Evolutionary conservation across 1,140 invertebrate genomes (phyloP), one percentile per base, ranked within the genome.

Genomic region (Rhyacophila brunnea): DNA sequence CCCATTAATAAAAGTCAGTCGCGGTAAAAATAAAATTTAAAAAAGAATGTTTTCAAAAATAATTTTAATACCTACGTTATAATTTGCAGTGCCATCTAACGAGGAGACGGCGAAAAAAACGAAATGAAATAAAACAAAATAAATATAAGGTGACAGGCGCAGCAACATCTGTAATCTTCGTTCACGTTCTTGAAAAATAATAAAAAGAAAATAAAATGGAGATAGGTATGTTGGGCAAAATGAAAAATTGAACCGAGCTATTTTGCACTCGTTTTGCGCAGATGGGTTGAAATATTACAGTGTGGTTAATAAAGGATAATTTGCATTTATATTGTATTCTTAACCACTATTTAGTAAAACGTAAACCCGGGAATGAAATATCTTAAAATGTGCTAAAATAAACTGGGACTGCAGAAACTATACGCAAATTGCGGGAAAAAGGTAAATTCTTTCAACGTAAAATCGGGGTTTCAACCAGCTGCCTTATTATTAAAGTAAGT

Each of bases 1-100:
- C n/a, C n/a, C n/a, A n/a, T n/a, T n/a, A n/a, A n/a, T n/a, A n/a
- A n/a, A n/a, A n/a, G n/a, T n/a, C n/a, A n/a, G n/a, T n/a, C n/a
- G n/a, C n/a, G 23, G 23, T 28, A 5, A 28, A 28, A 28, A 28
- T 28, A 28, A 28, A 9, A 28, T 9, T 5, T 5, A 28, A 28
- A 28, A 5, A 28, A 5, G 4, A 5, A 9, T 9, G 9, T 5
- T 3, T 28, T 3, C 23, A 28, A 28, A 28, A 28, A 28, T 28
- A 28, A 28, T 28, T 28, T n/a, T 28, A 28, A 9, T 3, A 28
- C 9, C 23, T 28, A 28, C 9, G 23, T 9, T 28, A 36, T 53
- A 60, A 60, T 55, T 54, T 60, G 44, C 51, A 55, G 53, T 49
- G 51, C 20, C 58, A 49, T 55, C 58, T 55, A 60, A 60, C 58